Evolutionary conservation across 2,797 vertebrate species (phyloP).

Genomic region (Sebastolobus altivelis): DNA sequence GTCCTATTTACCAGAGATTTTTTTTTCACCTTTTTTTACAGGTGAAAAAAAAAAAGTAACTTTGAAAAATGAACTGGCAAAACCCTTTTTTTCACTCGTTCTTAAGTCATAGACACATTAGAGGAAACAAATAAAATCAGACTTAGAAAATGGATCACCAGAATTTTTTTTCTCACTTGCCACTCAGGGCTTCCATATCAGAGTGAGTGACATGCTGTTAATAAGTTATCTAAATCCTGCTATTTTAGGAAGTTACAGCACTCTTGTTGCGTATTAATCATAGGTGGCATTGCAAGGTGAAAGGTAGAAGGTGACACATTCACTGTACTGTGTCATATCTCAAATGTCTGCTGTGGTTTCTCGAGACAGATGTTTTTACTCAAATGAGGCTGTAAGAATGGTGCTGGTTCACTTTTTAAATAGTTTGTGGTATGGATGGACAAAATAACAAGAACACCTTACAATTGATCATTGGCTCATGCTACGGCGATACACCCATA

Average conservation of each 20-base stretch:
- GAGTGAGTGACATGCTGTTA: constrained; percentile 40
- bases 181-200: background rate
- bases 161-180: background rate
- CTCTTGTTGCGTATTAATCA: constrained; percentile 31
- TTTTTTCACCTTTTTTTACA: background rate
- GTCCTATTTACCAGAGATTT: background rate
- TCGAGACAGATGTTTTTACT: background rate
- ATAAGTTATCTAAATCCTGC: constrained; percentile 52
- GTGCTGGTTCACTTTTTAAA: background rate
- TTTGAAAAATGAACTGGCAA: background rate
- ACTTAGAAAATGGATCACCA: background rate
- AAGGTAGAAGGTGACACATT: constrained; percentile 28
- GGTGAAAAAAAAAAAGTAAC: background rate
- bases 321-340: background rate
- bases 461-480: background rate
- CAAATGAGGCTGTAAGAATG: background rate
- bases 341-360: background rate
- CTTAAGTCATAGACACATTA: background rate
- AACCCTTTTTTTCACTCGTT: background rate
- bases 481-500: too few relatives aligned
- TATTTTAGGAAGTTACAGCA: constrained; percentile 43
- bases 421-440: background rate
- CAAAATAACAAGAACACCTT: background rate
- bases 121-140: background rate
- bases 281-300: constrained; percentile 26